These are phyloP conservation scores for Paracentrotus lividus DNA, from an alignment of 53 echinoderm and acorn worm species.

Conservation along the genomic window DNA sequence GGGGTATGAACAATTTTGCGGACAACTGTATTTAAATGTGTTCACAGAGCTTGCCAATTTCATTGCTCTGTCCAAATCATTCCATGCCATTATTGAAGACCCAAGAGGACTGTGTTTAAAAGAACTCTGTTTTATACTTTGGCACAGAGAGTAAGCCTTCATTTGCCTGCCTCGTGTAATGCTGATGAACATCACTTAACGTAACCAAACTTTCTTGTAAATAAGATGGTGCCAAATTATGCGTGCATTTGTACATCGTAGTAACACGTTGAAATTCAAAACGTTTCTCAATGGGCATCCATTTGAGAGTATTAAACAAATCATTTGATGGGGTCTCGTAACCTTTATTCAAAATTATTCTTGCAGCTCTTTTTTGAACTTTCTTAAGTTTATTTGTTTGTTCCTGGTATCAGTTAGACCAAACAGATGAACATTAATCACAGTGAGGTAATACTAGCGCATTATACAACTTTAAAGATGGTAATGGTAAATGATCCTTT, in stretches of 20 bases:
- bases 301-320: not conserved
- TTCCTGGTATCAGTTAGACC: no score
- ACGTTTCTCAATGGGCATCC: not conserved
- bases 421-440: not conserved
- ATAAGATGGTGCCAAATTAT: conserved; percentile 4
- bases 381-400: not conserved
- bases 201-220: not conserved
- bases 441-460: not conserved
- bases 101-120: not conserved
- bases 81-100: not conserved
- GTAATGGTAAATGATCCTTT: not conserved
- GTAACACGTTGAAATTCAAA: not conserved
- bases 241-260: not conserved
- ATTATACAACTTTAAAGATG: not conserved
- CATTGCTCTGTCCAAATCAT: no score
- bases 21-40: no score
- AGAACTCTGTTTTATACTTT: no score
- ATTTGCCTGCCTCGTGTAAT: not conserved
- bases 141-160: no score
- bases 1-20: no score
- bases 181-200: not conserved
- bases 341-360: not conserved
- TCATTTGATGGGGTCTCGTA: not conserved
- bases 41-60: no score
- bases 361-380: not conserved